Evolutionary conservation across 2,888 invertebrate genomes (phyloP).

Genomic region (Pseudeuparius sepicola): DNA sequence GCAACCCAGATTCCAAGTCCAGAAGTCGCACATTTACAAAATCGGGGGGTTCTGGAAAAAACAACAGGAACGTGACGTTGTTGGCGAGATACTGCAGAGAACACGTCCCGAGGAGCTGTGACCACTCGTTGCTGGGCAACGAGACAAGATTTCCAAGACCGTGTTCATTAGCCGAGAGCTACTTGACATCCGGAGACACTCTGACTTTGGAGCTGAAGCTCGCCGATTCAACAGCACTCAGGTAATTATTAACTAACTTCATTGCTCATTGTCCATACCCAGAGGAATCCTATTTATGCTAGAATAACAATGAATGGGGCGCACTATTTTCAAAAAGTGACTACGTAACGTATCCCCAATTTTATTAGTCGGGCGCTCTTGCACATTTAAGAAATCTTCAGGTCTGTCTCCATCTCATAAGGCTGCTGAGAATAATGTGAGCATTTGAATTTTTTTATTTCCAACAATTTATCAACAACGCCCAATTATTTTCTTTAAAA

Average conservation of each 20-base stretch:
- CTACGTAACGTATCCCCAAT: too few relatives aligned
- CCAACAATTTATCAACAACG: too few relatives aligned
- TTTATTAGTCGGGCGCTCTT: too few relatives aligned
- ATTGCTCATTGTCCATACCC: too few relatives aligned
- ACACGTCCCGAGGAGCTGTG: conserved; percentile 71
- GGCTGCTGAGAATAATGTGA: too few relatives aligned
- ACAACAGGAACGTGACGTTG: conserved; percentile 55
- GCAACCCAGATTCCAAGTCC: conserved; percentile 31
- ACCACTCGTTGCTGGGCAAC: conserved; percentile 62
- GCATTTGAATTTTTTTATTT: too few relatives aligned
- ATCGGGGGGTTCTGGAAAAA: conserved; percentile 37
- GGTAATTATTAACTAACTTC: conserved; percentile 46
- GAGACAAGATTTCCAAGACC: conserved; percentile 51
- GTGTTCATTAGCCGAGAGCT: conserved; percentile 68
- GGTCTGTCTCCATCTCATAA: too few relatives aligned
- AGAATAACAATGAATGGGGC: too few relatives aligned
- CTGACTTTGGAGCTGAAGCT: conserved; percentile 70
- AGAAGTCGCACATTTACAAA: conserved; percentile 28
- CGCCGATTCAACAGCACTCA: conserved; percentile 74
- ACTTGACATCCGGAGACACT: conserved; percentile 70
- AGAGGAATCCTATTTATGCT: too few relatives aligned
- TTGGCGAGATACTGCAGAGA: conserved; percentile 76
- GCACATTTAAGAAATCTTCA: too few relatives aligned
- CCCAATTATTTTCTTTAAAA: too few relatives aligned
- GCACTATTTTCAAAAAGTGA: too few relatives aligned